These are phyloP conservation scores for Eretmochelys imbricata DNA, from an alignment of 2,113 vertebrate genomes.

Conservation along the genomic window DNA sequence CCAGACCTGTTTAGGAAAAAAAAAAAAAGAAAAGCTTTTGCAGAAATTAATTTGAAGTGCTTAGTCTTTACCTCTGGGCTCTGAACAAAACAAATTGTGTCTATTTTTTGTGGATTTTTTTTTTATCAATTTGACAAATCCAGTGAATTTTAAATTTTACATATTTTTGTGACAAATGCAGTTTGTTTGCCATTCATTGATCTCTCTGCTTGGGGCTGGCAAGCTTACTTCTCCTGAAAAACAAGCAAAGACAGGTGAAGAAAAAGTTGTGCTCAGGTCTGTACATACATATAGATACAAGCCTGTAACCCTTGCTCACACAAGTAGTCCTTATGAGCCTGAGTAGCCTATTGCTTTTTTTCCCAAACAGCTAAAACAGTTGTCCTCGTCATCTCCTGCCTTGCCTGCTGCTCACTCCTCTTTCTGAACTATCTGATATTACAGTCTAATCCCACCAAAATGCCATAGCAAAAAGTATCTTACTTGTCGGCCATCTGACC, in stretches of 20 bases:
- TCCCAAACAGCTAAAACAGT: neutral
- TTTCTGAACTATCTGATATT: slow-evolving; percentile 27
- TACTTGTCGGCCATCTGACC: neutral
- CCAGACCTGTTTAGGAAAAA: slow-evolving; percentile 77
- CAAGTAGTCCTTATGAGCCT: fast-evolving
- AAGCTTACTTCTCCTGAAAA: slow-evolving; percentile 56
- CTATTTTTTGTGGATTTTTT: slow-evolving; percentile 71
- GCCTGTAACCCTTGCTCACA: neutral
- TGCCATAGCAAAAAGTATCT: neutral
- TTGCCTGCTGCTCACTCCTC: slow-evolving; percentile 16
- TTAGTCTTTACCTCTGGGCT: slow-evolving; percentile 72
- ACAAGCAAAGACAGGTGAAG: neutral
- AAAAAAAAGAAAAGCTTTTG: slow-evolving; percentile 66
- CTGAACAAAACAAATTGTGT: slow-evolving; percentile 74
- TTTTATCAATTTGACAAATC: slow-evolving; percentile 51
- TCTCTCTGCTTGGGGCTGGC: slow-evolving; percentile 53
- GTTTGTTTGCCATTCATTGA: slow-evolving; percentile 55
- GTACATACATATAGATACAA: neutral
- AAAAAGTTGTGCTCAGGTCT: neutral
- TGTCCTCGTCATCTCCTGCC: neutral
- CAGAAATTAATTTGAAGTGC: slow-evolving; percentile 74
- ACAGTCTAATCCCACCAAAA: neutral
- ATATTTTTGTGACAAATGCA: slow-evolving; percentile 54
- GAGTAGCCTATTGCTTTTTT: slow-evolving; percentile 30
- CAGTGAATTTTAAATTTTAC: slow-evolving; percentile 65